Percentiles rank a stretch among this genome's conserved stretches.
These are phyloP conservation scores for Protomyctophum bolini DNA, from an alignment of 2,113 vertebrate genomes.

Conservation along the genomic window DNA sequence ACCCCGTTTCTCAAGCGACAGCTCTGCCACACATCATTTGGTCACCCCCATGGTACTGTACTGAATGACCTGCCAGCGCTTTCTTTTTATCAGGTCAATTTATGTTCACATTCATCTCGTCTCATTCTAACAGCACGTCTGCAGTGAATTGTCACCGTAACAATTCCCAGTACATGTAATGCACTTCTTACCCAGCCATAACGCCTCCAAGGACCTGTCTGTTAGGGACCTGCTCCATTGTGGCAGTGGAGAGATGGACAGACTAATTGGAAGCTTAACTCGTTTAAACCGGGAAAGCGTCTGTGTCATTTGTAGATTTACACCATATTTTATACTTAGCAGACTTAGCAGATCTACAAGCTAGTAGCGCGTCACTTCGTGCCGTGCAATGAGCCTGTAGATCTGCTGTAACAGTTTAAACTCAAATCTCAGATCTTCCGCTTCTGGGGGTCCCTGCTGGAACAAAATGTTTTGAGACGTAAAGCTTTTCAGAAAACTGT, in stretches of 20 bases:
- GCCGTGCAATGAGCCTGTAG: too few relatives aligned
- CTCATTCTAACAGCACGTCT: background rate
- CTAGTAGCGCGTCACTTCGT: too few relatives aligned
- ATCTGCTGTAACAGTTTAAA: too few relatives aligned
- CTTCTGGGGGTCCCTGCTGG: too few relatives aligned
- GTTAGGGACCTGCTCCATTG: slow-evolving; percentile 15
- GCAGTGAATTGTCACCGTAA: background rate
- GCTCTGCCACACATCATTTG: background rate
- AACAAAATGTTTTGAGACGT: too few relatives aligned
- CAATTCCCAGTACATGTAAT: slow-evolving; percentile 11
- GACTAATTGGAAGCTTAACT: slow-evolving; percentile 50
- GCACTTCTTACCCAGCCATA: background rate
- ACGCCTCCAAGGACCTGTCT: slow-evolving; percentile 17
- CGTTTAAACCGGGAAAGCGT: too few relatives aligned
- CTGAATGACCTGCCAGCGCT: background rate
- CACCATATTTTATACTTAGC: too few relatives aligned
- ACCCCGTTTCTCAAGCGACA: background rate
- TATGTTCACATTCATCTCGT: background rate
- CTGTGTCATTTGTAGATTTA: too few relatives aligned
- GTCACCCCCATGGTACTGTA: background rate
- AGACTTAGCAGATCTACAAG: too few relatives aligned
- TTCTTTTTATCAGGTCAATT: slow-evolving; percentile 12
- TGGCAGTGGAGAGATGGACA: slow-evolving; percentile 25
- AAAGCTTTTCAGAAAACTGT: too few relatives aligned
- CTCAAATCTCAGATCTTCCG: too few relatives aligned